A percentile compares a stretch with the other conserved stretches of the same genome.
Evolutionary conservation across 2,797 vertebrate genomes (phyloP).

Genomic region (Lindbergichthys nudifrons): DNA sequence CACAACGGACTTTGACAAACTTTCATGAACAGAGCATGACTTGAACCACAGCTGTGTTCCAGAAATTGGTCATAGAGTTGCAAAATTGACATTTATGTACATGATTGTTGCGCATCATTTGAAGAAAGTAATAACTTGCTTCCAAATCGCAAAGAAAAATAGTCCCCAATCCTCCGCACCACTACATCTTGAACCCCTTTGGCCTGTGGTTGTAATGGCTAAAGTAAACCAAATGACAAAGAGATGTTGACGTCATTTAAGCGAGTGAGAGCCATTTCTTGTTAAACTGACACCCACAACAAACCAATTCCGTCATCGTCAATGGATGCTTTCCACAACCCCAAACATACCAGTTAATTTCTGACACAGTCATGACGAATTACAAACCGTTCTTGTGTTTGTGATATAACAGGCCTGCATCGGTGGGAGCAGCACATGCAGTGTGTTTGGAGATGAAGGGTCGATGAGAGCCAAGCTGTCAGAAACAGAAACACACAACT

Average conservation of each 20-base stretch:
- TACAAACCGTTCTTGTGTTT: slow-evolving; percentile 63
- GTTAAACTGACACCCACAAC: slow-evolving; percentile 61
- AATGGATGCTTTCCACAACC: slow-evolving; percentile 62
- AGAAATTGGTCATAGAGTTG: slow-evolving; percentile 31
- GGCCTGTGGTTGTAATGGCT: slow-evolving; percentile 15
- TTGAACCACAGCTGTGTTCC: slow-evolving; percentile 41
- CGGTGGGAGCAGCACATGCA: slow-evolving; percentile 51
- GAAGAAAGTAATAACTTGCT: slow-evolving; percentile 8
- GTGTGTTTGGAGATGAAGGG: slow-evolving; percentile 63
- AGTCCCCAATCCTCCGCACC: neutral
- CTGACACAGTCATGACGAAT: slow-evolving; percentile 70
- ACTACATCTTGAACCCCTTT: neutral
- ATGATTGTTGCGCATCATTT: slow-evolving; percentile 31
- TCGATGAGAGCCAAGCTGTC: slow-evolving; percentile 72
- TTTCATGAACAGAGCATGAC: neutral
- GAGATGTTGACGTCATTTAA: slow-evolving; percentile 32
- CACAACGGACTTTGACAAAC: slow-evolving; percentile 21
- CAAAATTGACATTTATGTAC: slow-evolving; percentile 44
- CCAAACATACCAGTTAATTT: slow-evolving; percentile 73
- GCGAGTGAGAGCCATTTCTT: slow-evolving; percentile 43
- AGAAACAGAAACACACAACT: slow-evolving; percentile 58
- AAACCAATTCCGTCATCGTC: slow-evolving; percentile 51
- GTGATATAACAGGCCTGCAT: slow-evolving; percentile 24
- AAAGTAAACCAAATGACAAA: slow-evolving; percentile 44
- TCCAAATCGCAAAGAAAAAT: slow-evolving; percentile 18